Conservation (phyloP, 2,888 invertebrate genomes). For the Eueremaeus valkanovi region DNA sequence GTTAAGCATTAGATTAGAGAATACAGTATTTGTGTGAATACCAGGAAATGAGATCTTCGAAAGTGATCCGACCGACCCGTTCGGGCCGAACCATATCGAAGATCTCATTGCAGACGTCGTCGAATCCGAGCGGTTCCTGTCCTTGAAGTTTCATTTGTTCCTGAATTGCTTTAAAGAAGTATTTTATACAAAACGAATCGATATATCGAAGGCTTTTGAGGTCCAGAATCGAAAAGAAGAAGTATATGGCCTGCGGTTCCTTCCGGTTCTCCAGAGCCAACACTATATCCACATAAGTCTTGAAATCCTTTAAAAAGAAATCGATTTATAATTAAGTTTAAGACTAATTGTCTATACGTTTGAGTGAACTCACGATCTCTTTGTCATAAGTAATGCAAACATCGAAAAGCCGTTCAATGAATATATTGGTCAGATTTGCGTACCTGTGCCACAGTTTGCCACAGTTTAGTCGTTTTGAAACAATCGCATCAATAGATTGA, state of each 20-base stretch:
- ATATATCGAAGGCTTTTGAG: conserved; percentile 80
- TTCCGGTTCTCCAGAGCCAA: conserved; percentile 85
- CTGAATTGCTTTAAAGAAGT: conserved; percentile 89
- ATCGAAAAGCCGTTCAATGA: conserved; percentile 87
- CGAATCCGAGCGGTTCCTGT: conserved; percentile 83
- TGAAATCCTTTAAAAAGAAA: conserved; percentile 70
- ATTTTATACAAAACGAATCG: conserved; percentile 84
- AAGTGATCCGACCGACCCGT: conserved; percentile 75
- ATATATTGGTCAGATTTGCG: conserved; percentile 82
- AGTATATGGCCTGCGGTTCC: conserved; percentile 85
- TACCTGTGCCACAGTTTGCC: too few species aligned
- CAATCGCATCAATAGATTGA: background rate
- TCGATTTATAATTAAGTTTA: background rate
- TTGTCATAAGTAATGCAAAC: conserved; percentile 85
- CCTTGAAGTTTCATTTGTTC: conserved; percentile 81
- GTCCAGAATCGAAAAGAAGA: conserved; percentile 84
- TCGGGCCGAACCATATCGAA: conserved; percentile 95
- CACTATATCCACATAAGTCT: conserved; percentile 90
- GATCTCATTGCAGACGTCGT: conserved; percentile 93
- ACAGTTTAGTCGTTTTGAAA: background rate
- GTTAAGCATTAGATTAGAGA: conserved; percentile 47
- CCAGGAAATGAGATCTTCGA: conserved; percentile 76
- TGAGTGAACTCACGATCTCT: conserved; percentile 47
- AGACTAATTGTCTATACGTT: background rate
- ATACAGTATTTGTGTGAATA: conserved; percentile 50